These are phyloP conservation scores for Nyctibius bracteatus DNA, from an alignment of 2,113 vertebrate species.

Conservation along the genomic window DNA sequence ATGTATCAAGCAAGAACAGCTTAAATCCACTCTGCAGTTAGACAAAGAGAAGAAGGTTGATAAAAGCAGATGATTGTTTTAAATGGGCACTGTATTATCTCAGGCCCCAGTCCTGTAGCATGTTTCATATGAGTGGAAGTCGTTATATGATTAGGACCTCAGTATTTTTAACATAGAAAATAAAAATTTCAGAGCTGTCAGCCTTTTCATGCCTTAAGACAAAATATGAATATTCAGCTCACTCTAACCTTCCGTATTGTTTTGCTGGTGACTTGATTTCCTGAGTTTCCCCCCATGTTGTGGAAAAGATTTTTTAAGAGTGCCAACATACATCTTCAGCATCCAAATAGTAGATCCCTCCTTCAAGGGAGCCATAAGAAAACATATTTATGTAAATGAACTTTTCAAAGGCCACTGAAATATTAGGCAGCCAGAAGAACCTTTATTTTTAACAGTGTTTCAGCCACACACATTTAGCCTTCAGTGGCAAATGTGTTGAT, in stretches of 20 bases:
- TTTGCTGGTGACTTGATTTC: not conserved
- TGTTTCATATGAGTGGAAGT: not conserved
- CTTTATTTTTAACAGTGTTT: constrained; percentile 18
- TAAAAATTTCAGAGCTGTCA: not conserved
- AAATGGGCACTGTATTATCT: not conserved
- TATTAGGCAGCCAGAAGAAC: not conserved
- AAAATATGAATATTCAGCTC: not conserved
- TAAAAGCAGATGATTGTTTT: not conserved
- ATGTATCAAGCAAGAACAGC: not conserved
- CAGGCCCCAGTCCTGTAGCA: not conserved
- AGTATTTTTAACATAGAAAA: not conserved
- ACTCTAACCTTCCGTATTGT: not conserved
- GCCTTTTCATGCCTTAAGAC: not conserved
- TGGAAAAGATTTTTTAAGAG: not conserved
- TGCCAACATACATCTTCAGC: not conserved
- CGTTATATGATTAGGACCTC: not conserved
- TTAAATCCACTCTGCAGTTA: not conserved
- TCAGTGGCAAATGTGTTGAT: not conserved
- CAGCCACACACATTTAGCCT: not conserved
- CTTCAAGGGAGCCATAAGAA: not conserved
- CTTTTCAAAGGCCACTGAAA: constrained; percentile 15
- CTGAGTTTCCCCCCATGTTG: not conserved
- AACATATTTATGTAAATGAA: not conserved
- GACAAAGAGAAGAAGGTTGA: not conserved
- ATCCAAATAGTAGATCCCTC: not conserved